Evolutionary conservation across 2,797 vertebrate species (phyloP).

Genomic region (Basileuterus tristriatus): DNA sequence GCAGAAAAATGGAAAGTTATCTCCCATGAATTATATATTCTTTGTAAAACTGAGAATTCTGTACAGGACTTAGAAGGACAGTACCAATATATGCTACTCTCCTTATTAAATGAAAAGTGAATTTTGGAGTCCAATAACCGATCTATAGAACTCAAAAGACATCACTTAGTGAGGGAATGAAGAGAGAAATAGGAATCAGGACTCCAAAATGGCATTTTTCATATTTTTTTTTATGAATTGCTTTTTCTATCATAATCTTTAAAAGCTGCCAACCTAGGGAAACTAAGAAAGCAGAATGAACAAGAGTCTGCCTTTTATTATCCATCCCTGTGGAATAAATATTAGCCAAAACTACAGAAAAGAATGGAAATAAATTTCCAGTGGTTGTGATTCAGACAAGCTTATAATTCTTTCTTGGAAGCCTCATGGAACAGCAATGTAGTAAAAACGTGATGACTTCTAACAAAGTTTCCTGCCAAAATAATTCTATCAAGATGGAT

Average conservation of each 20-base stretch:
- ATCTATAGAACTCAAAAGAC: background rate
- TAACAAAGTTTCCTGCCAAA: conserved; percentile 28
- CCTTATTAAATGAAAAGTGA: background rate
- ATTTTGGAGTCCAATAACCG: background rate
- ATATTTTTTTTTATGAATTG: background rate
- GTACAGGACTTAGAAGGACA: background rate
- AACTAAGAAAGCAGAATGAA: conserved; percentile 14
- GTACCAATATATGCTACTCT: background rate
- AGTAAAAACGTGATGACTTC: conserved; percentile 28
- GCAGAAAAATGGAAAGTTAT: background rate
- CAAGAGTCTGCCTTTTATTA: conserved; percentile 37
- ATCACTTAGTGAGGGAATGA: background rate
- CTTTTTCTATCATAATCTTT: background rate
- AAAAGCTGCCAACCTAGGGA: background rate
- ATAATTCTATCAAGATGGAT: background rate
- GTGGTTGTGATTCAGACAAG: conserved; percentile 41
- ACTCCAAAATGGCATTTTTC: background rate
- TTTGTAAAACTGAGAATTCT: background rate
- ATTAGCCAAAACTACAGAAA: conserved; percentile 46
- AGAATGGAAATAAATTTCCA: conserved; percentile 49
- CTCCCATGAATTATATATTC: background rate
- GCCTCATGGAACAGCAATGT: conserved; percentile 16
- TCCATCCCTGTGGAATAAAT: conserved; percentile 8
- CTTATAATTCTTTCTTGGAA: conserved; percentile 39
- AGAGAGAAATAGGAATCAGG: background rate